phyloP scores from a whole-genome alignment of 2,888 invertebrate genomes.

The Eugnorisma glareosa region DNA sequence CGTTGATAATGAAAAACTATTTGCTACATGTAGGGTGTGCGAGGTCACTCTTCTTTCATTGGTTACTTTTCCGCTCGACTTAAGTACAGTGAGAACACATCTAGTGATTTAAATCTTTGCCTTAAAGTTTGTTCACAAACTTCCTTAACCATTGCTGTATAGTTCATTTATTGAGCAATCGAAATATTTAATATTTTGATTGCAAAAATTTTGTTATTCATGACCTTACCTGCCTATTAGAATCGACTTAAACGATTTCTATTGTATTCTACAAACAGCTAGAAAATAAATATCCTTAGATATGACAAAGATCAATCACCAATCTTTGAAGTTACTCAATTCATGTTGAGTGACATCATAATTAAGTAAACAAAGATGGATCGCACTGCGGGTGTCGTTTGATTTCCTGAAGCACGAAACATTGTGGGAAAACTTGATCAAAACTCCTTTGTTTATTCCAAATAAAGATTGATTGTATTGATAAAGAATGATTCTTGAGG shows the following conservation, averaged over 20 bases:
- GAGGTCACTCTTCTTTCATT: not conserved
- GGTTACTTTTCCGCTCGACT: not conserved
- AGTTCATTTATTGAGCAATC: not conserved
- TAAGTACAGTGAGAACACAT: not conserved
- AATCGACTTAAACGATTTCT: not conserved
- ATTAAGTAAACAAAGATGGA: constrained; percentile 32
- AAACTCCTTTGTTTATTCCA: constrained; percentile 20
- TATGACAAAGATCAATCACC: not conserved
- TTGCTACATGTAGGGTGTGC: not conserved
- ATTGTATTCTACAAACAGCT: not conserved
- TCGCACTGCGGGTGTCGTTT: constrained; percentile 18
- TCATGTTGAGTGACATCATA: constrained; percentile 11
- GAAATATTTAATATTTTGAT: not conserved
- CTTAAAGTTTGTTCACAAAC: not conserved
- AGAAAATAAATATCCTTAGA: not conserved
- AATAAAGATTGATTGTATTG: constrained; percentile 23
- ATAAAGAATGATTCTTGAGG: not conserved
- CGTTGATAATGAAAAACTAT: too few relatives aligned
- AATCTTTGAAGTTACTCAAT: constrained; percentile 10
- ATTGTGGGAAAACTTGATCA: constrained; percentile 25
- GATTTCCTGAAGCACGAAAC: not conserved
- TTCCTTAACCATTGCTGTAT: not conserved
- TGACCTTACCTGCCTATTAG: not conserved
- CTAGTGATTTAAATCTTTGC: not conserved
- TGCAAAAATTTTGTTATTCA: not conserved